phyloP scores from a whole-genome alignment of 2,888 invertebrate genomes.

The Plagodis dolabraria region DNA sequence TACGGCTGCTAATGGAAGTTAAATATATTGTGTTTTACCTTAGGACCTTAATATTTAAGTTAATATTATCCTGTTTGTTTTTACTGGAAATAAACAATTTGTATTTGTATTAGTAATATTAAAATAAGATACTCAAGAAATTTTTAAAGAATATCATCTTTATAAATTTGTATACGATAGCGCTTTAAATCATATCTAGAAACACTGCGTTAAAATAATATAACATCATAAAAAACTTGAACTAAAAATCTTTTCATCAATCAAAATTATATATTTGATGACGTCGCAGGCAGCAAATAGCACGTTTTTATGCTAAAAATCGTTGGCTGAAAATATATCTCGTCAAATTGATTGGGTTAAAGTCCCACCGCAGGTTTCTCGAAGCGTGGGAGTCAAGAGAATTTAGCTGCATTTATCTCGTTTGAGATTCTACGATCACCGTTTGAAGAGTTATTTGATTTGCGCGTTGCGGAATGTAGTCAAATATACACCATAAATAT shows the following conservation, averaged over 20 bases:
- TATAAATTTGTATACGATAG: too few relatives aligned
- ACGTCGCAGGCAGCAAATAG: slow-evolving; percentile 6
- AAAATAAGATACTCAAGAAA: too few relatives aligned
- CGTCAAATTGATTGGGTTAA: slow-evolving; percentile 26
- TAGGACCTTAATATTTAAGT: too few relatives aligned
- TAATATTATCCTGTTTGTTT: too few relatives aligned
- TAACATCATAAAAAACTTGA: too few relatives aligned
- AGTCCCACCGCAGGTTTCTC: slow-evolving; percentile 10
- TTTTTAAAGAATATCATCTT: too few relatives aligned
- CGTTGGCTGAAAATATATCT: neutral
- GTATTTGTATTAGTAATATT: too few relatives aligned
- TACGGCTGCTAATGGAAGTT: too few relatives aligned
- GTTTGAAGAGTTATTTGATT: slow-evolving; percentile 35
- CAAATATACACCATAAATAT: slow-evolving; percentile 28
- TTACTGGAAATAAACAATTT: too few relatives aligned
- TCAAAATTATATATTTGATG: slow-evolving; percentile 12
- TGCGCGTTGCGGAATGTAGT: slow-evolving; percentile 22
- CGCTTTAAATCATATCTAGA: too few relatives aligned
- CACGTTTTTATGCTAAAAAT: slow-evolving; percentile 6
- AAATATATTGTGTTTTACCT: too few relatives aligned
- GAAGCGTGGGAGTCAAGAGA: slow-evolving; percentile 6
- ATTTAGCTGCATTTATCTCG: slow-evolving; percentile 20
- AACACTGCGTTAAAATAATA: too few relatives aligned
- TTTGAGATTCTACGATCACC: slow-evolving; percentile 23
- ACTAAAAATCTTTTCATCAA: slow-evolving; percentile 7